These are phyloP conservation scores for Sciurus niger DNA, from an alignment of 2,113 vertebrate genomes.

Conservation along the genomic window DNA sequence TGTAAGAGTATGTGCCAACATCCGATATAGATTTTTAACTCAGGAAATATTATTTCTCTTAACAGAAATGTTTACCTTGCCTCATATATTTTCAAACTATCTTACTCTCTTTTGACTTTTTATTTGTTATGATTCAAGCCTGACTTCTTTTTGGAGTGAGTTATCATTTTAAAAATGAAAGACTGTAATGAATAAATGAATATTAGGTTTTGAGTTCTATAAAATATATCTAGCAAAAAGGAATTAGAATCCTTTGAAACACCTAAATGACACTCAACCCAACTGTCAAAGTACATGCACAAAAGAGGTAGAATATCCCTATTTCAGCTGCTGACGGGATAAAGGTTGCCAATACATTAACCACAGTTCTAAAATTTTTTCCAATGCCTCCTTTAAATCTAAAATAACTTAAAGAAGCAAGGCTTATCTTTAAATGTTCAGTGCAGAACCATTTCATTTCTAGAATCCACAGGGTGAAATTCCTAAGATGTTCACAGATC, in stretches of 20 bases:
- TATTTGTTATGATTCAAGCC: conserved; percentile 15
- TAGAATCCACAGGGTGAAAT: neutral
- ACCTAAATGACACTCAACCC: neutral
- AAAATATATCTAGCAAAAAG: neutral
- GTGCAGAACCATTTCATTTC: neutral
- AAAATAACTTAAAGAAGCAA: conserved; percentile 27
- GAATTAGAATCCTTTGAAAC: neutral
- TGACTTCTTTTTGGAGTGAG: conserved; percentile 3
- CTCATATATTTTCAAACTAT: neutral
- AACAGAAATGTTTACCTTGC: neutral
- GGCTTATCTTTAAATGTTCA: neutral
- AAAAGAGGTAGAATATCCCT: neutral
- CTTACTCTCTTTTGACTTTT: neutral
- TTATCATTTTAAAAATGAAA: neutral
- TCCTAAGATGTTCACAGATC: neutral
- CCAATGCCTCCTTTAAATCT: neutral
- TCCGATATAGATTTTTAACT: neutral
- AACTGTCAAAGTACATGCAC: neutral
- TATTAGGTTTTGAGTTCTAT: neutral
- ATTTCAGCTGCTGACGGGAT: neutral
- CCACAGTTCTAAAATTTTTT: neutral
- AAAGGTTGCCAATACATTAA: neutral
- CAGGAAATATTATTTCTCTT: neutral
- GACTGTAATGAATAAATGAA: neutral
- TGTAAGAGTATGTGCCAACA: neutral